A percentile compares a stretch with the other conserved stretches of the same genome.
Conservation (phyloP, 2,888 invertebrate genomes). For the Pomacea canaliculata region DNA sequence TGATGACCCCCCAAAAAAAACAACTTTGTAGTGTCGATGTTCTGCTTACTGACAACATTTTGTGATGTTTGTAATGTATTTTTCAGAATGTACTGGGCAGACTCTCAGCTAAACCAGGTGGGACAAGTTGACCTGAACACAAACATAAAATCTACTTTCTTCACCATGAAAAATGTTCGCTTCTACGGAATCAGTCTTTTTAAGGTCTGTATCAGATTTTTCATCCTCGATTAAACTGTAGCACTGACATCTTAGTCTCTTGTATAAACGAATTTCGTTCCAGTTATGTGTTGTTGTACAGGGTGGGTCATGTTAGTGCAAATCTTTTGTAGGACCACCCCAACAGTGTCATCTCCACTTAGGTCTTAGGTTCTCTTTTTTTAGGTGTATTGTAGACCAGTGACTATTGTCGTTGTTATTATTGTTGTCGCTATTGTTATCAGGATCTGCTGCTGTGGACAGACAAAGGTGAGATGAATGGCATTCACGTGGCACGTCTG, state of each 20-base stretch:
- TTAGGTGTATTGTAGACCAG: too few relatives aligned
- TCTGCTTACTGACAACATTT: too few relatives aligned
- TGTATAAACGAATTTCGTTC: too few relatives aligned
- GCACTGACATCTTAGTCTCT: too few relatives aligned
- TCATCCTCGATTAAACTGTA: background rate
- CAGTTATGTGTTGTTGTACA: too few relatives aligned
- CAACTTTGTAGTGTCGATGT: too few relatives aligned
- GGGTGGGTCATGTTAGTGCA: too few relatives aligned
- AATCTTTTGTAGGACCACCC: too few relatives aligned
- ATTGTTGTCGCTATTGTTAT: background rate
- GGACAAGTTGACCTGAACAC: conserved; percentile 45
- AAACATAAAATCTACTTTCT: conserved; percentile 39
- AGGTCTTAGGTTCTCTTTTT: too few relatives aligned
- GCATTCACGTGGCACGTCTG: conserved; percentile 60
- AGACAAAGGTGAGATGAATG: conserved; percentile 56
- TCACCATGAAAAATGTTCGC: conserved; percentile 36
- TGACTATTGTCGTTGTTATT: too few relatives aligned
- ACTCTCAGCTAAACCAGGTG: conserved; percentile 50
- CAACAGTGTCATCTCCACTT: too few relatives aligned
- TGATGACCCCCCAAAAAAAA: too few relatives aligned
- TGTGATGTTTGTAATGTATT: background rate
- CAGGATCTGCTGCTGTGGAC: conserved; percentile 66
- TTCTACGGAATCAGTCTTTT: conserved; percentile 60
- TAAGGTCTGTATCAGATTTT: conserved; percentile 44
- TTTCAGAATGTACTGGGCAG: conserved; percentile 62